phyloP scores from a whole-genome alignment of 2,113 vertebrate genomes.

The Gymnorhina tibicen region DNA sequence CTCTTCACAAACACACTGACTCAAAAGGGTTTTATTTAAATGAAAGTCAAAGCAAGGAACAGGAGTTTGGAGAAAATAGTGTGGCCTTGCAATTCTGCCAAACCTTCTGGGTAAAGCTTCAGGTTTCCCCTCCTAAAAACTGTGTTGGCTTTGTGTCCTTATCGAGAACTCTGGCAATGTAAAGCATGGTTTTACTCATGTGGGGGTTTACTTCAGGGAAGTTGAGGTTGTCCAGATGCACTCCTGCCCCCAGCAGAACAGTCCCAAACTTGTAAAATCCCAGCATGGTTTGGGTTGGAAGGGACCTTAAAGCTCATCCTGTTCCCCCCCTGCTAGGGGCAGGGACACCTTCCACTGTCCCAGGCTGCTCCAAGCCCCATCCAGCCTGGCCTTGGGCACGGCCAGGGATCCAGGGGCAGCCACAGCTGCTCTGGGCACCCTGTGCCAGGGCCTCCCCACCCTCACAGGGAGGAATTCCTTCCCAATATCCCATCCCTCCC shows the following conservation, averaged over 20 bases:
- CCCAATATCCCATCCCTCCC: not conserved
- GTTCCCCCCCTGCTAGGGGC: not conserved
- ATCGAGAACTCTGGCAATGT: not conserved
- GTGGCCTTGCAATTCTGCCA: not conserved
- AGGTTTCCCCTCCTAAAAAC: not conserved
- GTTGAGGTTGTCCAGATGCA: not conserved
- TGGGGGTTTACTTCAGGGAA: not conserved
- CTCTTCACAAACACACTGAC: not conserved
- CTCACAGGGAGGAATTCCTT: fast-evolving
- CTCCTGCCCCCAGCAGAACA: not conserved
- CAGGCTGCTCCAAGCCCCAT: fast-evolving
- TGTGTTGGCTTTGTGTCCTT: not conserved
- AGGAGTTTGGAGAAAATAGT: not conserved
- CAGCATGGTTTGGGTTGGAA: not conserved
- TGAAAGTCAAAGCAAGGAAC: not conserved
- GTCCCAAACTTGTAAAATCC: not conserved
- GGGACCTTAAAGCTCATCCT: not conserved
- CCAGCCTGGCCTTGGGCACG: fast-evolving
- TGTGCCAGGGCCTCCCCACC: not conserved
- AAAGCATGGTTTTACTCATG: not conserved
- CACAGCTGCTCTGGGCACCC: not conserved
- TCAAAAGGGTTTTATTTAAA: not conserved
- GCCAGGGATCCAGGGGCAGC: not conserved
- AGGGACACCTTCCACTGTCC: not conserved
- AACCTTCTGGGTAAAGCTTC: not conserved